phyloP scores from a whole-genome alignment of 1,140 invertebrate species.

The Yoshiicerus persimilis region DNA sequence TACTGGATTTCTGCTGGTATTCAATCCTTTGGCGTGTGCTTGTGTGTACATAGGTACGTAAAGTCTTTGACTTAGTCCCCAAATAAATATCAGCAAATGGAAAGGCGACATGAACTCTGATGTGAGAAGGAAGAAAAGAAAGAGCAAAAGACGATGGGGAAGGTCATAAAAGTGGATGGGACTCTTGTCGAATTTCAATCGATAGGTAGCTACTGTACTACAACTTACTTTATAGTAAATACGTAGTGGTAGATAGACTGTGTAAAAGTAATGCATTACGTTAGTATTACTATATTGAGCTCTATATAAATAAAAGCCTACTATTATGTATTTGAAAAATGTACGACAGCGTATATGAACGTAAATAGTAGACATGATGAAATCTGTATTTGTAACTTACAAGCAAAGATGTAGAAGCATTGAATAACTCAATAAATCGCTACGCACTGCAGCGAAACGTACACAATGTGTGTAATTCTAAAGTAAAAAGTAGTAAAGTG shows the following conservation, averaged over 20 bases:
- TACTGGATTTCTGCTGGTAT: neutral
- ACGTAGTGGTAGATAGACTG: neutral
- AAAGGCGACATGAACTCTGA: neutral
- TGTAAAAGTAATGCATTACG: neutral
- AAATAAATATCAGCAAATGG: constrained; percentile 6
- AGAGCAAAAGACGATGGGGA: neutral
- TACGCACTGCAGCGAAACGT: neutral
- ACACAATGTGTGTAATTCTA: neutral
- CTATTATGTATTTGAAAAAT: neutral
- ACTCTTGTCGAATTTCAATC: constrained; percentile 13
- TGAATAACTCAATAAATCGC: neutral
- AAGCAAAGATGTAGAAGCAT: too few relatives aligned
- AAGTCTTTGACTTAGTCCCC: neutral
- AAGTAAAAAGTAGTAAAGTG: neutral
- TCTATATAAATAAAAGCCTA: too few relatives aligned
- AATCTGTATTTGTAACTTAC: too few relatives aligned
- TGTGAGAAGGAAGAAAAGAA: neutral
- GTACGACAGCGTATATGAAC: too few relatives aligned
- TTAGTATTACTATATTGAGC: neutral
- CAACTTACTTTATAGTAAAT: too few relatives aligned
- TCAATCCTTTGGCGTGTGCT: neutral
- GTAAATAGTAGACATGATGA: too few relatives aligned
- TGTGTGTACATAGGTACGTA: neutral
- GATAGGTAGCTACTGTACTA: neutral
- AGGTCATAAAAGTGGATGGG: constrained; percentile 3